These are phyloP conservation scores for Edolisoma coerulescens DNA, from an alignment of 2,113 vertebrate species.

Conservation along the genomic window DNA sequence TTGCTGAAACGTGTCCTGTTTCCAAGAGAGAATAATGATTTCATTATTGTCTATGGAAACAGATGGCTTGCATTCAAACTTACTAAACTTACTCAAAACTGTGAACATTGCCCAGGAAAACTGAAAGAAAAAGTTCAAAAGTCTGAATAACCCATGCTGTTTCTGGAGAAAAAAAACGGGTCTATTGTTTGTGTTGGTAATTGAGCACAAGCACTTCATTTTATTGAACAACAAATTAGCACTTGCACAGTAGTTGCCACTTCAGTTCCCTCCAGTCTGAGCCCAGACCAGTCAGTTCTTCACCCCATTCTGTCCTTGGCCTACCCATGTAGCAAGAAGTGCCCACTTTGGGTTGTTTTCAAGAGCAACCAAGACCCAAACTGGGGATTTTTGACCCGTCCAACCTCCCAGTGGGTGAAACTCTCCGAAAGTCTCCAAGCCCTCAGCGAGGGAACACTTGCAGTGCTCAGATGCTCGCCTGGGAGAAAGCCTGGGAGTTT, in stretches of 20 bases:
- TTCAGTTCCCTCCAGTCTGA: background rate
- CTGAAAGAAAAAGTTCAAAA: slow-evolving; percentile 33
- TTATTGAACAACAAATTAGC: slow-evolving; percentile 58
- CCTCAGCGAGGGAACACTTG: background rate
- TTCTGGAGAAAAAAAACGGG: background rate
- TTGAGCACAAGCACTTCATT: slow-evolving; percentile 33
- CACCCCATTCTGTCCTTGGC: background rate
- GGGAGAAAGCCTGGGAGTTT: background rate
- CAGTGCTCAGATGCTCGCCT: rapidly evolving
- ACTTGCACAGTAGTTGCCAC: slow-evolving; percentile 33
- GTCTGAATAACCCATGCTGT: slow-evolving; percentile 37
- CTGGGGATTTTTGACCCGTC: background rate
- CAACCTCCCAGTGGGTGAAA: background rate
- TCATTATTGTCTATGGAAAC: slow-evolving; percentile 65
- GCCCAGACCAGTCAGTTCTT: background rate
- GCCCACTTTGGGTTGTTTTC: background rate
- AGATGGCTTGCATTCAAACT: slow-evolving; percentile 57
- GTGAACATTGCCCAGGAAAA: slow-evolving; percentile 53
- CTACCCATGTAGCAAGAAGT: background rate
- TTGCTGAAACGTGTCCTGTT: slow-evolving; percentile 41
- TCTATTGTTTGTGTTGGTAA: slow-evolving; percentile 57
- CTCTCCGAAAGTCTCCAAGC: background rate
- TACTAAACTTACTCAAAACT: slow-evolving; percentile 40
- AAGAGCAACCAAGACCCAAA: background rate
- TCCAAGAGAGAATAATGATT: slow-evolving; percentile 65